Evolutionary conservation across 2,797 vertebrate genomes (phyloP), one percentile per base, ranked within the genome.

Genomic region (Dipus sagitta): DNA sequence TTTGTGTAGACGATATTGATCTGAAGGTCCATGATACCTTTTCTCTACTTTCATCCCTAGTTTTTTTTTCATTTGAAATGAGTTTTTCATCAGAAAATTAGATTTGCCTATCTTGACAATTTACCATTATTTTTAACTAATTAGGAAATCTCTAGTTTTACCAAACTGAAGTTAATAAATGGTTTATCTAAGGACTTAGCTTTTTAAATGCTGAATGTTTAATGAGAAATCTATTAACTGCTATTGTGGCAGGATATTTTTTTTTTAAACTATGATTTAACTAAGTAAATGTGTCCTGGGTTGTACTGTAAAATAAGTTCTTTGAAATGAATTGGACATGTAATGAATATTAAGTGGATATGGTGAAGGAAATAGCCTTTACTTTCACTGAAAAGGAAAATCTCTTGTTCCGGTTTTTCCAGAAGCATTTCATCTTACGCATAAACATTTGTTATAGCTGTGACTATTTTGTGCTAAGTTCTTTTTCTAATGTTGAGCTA

Each of bases 401-500:
- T 70, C 38, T 96, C 52, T 71, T 95, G 30, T 96, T 96, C 93
- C 91, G 95, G 18, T 92, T 97, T 93, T 95, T 97, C 70, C 58
- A 96, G 93, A 97, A 97, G 93, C 80, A 75, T 83, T 88, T 97
- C 97, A 85, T 97, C 96, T 91, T 95, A 58, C 23, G 7, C 94
- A 60, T 92, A 97, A 96, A 85, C 30, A 91, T 98, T 97, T 98
- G 87, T 98, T 89, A 93, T 97, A 97, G 95, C 92, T 97, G 95
- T 91, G 92, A 0, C 86, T 97, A 20, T 97, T 83, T 97, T 74
- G 13, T 96, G 97, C 96, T 95, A 76, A 97, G 95, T 97, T 97
- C 96, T 96, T 34, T 96, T 98, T 97, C 97, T 98, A 89, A 97
- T 97, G 80, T 95, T 98, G 91, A 62, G 89, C 93, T 89, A 88